Conservation (phyloP, 2,888 invertebrate species). For the Protonemura montana region DNA sequence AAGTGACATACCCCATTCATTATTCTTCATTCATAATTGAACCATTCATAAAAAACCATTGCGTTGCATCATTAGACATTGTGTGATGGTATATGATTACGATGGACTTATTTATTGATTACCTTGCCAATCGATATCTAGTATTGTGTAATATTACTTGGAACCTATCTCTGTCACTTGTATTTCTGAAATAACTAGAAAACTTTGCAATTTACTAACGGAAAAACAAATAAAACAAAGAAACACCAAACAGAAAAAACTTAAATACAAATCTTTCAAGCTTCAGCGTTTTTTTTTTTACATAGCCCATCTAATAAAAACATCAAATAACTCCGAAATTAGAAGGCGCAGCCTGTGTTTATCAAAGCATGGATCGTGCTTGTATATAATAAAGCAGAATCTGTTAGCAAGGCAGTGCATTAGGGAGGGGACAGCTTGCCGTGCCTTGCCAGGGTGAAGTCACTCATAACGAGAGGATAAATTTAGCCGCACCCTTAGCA, state of each 20-base stretch:
- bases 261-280: neutral
- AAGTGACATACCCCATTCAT: too few species aligned
- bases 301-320: neutral
- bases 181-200: too few species aligned
- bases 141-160: too few species aligned
- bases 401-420: neutral
- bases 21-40: too few species aligned
- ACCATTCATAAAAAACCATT: too few species aligned
- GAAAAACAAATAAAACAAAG: neutral
- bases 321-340: constrained; percentile 12
- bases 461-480: neutral
- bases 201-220: too few species aligned
- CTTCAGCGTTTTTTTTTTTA: neutral
- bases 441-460: neutral
- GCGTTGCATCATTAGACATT: too few species aligned
- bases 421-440: neutral
- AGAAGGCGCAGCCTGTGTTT: neutral
- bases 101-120: too few species aligned
- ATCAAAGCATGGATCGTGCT: neutral
- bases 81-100: too few species aligned
- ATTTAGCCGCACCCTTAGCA: neutral
- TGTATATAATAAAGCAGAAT: neutral
- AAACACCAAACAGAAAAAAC: neutral
- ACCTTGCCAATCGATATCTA: too few species aligned
- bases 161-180: too few species aligned